Evolutionary conservation across 1,140 invertebrate genomes (phyloP).

Genomic region (Lutraria rhynchaena): DNA sequence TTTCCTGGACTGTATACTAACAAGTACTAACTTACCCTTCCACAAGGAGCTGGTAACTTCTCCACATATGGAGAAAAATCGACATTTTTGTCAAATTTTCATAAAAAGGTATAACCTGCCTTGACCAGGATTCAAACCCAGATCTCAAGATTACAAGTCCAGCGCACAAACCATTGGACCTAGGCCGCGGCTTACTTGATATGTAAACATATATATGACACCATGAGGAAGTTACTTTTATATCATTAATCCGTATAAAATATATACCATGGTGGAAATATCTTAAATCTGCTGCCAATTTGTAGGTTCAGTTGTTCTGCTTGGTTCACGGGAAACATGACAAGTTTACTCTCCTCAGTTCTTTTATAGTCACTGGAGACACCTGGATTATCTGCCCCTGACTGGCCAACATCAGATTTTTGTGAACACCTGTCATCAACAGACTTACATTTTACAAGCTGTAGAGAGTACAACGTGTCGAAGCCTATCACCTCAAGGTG

Average conservation of each 20-base stretch:
- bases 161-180: too few relatives aligned
- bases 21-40: too few relatives aligned
- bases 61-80: too few relatives aligned
- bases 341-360: not conserved
- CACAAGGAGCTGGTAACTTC: too few relatives aligned
- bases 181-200: not conserved
- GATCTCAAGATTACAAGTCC: too few relatives aligned
- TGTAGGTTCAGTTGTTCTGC: conserved; percentile 31
- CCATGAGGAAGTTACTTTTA: not conserved
- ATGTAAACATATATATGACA: not conserved
- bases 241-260: not conserved
- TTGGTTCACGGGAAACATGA: conserved; percentile 45
- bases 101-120: not conserved
- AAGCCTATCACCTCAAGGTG: conserved; percentile 15
- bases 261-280: conserved; percentile 53
- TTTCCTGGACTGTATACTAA: too few relatives aligned
- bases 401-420: too few relatives aligned
- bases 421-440: too few relatives aligned
- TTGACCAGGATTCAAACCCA: not conserved
- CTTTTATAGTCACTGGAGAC: not conserved
- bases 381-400: not conserved
- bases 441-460: conserved; percentile 14
- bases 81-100: too few relatives aligned
- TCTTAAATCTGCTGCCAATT: conserved; percentile 38
- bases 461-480: conserved; percentile 42